These are phyloP conservation scores for Endomychus coccineus DNA, from an alignment of 2,888 invertebrate genomes.

Conservation along the genomic window DNA sequence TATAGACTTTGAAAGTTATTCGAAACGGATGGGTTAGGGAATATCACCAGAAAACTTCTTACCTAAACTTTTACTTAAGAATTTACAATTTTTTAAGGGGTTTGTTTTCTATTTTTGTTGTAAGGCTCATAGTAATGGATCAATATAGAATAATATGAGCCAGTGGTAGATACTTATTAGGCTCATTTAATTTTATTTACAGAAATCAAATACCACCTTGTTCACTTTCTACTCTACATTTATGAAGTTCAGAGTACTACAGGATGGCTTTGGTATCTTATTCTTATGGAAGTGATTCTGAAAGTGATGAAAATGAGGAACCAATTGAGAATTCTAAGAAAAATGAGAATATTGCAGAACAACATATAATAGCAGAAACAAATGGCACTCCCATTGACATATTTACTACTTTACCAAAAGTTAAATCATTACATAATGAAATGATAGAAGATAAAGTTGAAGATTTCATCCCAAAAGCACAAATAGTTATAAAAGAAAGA, in stretches of 20 bases:
- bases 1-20: too few relatives aligned
- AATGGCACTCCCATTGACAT: constrained; percentile 11
- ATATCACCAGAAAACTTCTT: too few relatives aligned
- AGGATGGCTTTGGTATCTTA: constrained; percentile 35
- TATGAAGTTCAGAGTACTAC: not conserved
- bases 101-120: too few relatives aligned
- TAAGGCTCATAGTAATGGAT: too few relatives aligned
- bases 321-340: constrained; percentile 4
- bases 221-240: too few relatives aligned
- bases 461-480: constrained; percentile 34
- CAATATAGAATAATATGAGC: too few relatives aligned
- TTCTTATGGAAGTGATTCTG: constrained; percentile 30
- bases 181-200: too few relatives aligned
- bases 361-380: constrained; percentile 5
- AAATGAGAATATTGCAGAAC: constrained; percentile 7
- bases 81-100: too few relatives aligned
- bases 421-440: constrained; percentile 16
- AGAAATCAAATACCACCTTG: too few relatives aligned
- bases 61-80: too few relatives aligned
- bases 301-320: constrained; percentile 25
- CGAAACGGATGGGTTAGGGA: too few relatives aligned
- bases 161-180: too few relatives aligned
- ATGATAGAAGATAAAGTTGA: constrained; percentile 30
- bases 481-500: constrained; percentile 23
- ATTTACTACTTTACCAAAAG: constrained; percentile 29